A percentile compares a stretch with the other conserved stretches of the same genome.
Conservation (phyloP, 2,113 vertebrate genomes). For the Sinocyclocheilus anophthalmus region DNA sequence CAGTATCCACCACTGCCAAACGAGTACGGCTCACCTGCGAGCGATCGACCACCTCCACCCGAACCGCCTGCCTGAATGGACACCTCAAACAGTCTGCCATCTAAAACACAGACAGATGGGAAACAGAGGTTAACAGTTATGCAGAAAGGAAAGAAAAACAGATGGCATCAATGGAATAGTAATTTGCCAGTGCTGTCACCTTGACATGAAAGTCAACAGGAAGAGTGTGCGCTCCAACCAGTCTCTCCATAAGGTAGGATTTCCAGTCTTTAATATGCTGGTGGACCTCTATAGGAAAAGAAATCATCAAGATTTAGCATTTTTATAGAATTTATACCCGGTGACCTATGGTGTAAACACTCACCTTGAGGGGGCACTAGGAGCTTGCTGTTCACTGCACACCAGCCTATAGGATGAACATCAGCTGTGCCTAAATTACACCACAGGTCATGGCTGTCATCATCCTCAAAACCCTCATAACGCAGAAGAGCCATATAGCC, state of each 20-base stretch:
- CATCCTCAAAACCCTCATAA: constrained; percentile 90
- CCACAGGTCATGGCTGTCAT: constrained; percentile 89
- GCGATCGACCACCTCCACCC: constrained; percentile 93
- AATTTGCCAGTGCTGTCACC: constrained; percentile 70
- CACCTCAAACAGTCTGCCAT: constrained; percentile 88
- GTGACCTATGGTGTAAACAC: not conserved
- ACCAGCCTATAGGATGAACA: constrained; percentile 95
- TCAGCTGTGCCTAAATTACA: constrained; percentile 89
- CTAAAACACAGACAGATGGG: constrained; percentile 64
- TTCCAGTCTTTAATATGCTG: constrained; percentile 84
- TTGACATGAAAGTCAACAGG: constrained; percentile 93
- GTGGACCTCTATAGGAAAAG: constrained; percentile 64
- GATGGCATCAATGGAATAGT: not conserved
- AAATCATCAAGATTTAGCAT: not conserved
- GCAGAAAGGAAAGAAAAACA: not conserved
- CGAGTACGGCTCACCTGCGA: constrained; percentile 83
- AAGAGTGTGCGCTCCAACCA: constrained; percentile 88
- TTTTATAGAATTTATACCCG: not conserved
- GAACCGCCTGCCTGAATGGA: constrained; percentile 85
- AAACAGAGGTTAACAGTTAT: not conserved
- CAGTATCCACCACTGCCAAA: constrained; percentile 82
- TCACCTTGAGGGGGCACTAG: constrained; percentile 91
- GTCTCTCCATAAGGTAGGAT: constrained; percentile 87
- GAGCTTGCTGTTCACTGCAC: constrained; percentile 92
- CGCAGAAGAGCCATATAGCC: constrained; percentile 90